phyloP scores from a whole-genome alignment of 2,797 vertebrate species.

The Varecia variegata region DNA sequence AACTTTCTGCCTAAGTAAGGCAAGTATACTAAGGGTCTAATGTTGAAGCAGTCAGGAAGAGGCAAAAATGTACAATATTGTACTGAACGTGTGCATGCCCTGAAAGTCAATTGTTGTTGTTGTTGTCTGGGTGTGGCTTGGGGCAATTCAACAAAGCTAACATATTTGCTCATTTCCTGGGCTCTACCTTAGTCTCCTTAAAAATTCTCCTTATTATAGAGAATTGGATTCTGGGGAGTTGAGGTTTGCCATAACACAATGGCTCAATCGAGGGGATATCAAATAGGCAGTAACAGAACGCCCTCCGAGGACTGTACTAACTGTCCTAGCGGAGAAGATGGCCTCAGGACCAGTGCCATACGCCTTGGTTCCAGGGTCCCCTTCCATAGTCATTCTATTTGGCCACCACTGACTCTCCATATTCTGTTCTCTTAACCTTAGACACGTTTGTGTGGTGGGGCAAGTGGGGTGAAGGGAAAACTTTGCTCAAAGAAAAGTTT shows the following conservation, averaged over 20 bases:
- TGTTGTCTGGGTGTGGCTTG: neutral
- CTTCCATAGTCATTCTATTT: neutral
- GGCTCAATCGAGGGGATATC: neutral
- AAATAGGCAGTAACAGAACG: neutral
- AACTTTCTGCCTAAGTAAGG: neutral
- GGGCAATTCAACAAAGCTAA: neutral
- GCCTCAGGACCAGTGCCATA: neutral
- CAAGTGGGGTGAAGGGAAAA: neutral
- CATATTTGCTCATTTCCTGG: neutral
- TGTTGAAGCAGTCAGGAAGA: neutral
- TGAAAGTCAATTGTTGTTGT: neutral
- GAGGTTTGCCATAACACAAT: neutral
- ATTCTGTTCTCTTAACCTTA: neutral
- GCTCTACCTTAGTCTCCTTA: neutral
- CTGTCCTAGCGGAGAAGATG: no score
- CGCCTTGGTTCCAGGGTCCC: neutral
- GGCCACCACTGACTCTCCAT: neutral
- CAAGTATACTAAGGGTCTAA: neutral
- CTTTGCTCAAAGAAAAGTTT: neutral
- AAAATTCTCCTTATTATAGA: neutral
- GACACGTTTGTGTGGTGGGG: neutral
- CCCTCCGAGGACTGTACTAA: accelerated
- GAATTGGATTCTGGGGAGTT: neutral
- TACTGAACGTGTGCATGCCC: no score
- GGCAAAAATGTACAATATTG: neutral